phyloP scores from a whole-genome alignment of 2,113 vertebrate species.

The Thunnus maccoyii region DNA sequence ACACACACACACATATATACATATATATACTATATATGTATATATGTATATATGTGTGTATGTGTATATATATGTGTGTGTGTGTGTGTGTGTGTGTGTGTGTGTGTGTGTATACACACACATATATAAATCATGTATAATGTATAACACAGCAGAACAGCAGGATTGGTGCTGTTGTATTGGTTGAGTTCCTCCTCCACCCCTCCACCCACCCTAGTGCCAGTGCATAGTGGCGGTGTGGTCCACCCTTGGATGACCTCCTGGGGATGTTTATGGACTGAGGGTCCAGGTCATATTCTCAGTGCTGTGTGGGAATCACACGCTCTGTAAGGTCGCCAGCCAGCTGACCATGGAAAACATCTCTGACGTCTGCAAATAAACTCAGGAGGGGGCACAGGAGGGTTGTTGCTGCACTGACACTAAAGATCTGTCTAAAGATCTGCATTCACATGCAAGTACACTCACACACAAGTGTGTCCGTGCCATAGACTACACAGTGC shows the following conservation, averaged over 20 bases:
- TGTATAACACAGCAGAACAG: not conserved
- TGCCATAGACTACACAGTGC: not conserved
- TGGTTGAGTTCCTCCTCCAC: not conserved
- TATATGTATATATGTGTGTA: too few species aligned
- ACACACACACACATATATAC: too few species aligned
- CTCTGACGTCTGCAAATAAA: conserved; percentile 58
- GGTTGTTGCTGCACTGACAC: not conserved
- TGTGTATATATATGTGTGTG: too few species aligned
- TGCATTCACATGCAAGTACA: not conserved
- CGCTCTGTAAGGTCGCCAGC: conserved; percentile 46
- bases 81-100: too few species aligned
- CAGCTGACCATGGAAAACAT: conserved; percentile 58
- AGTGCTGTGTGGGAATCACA: conserved; percentile 54
- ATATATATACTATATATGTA: too few species aligned
- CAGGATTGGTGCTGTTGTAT: not conserved
- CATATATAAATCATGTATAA: too few species aligned
- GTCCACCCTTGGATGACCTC: conserved; percentile 49
- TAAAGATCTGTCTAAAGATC: not conserved
- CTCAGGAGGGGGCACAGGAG: not conserved
- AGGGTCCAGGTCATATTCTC: conserved; percentile 58
- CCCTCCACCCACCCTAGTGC: not conserved
- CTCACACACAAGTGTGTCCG: not conserved
- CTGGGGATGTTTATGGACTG: conserved; percentile 53
- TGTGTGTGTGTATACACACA: too few species aligned
- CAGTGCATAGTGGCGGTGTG: conserved; percentile 23